phyloP scores from a whole-genome alignment of 1,140 invertebrate genomes.

The Trichonephila inaurata region DNA sequence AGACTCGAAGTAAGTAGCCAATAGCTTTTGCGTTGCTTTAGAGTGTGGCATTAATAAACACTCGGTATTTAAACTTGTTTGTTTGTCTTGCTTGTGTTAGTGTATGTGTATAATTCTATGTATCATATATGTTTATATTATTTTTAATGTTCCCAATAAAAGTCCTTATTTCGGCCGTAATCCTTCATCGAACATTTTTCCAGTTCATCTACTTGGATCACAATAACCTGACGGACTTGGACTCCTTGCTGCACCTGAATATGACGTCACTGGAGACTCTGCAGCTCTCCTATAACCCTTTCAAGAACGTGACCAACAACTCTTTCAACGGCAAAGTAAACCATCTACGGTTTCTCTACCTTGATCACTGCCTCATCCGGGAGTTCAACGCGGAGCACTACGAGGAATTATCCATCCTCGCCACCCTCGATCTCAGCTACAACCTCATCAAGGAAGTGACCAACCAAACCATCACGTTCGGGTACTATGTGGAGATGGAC shows the following conservation, averaged over 20 bases:
- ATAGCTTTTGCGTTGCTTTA: no score
- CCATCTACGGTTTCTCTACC: not conserved
- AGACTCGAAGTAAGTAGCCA: no score
- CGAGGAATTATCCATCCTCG: not conserved
- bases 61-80: no score
- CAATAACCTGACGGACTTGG: slow-evolving; percentile 43
- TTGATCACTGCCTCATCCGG: slow-evolving; percentile 45
- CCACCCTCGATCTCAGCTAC: slow-evolving; percentile 35
- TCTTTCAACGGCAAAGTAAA: slow-evolving; percentile 13
- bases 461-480: slow-evolving; percentile 4
- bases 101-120: no score
- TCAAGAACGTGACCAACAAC: not conserved
- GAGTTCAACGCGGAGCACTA: not conserved
- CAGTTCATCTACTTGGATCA: slow-evolving; percentile 42
- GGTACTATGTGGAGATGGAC: not conserved
- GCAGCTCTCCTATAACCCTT: slow-evolving; percentile 34
- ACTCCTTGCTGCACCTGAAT: not conserved
- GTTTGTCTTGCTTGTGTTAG: no score
- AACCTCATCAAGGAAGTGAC: not conserved
- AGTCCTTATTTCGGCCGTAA: no score
- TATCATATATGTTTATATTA: no score
- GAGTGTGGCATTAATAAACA: no score
- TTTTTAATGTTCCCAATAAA: no score
- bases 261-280: not conserved
- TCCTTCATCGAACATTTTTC: not conserved